phyloP scores from a whole-genome alignment of 1,140 invertebrate species.

The Goniozus legneri region DNA sequence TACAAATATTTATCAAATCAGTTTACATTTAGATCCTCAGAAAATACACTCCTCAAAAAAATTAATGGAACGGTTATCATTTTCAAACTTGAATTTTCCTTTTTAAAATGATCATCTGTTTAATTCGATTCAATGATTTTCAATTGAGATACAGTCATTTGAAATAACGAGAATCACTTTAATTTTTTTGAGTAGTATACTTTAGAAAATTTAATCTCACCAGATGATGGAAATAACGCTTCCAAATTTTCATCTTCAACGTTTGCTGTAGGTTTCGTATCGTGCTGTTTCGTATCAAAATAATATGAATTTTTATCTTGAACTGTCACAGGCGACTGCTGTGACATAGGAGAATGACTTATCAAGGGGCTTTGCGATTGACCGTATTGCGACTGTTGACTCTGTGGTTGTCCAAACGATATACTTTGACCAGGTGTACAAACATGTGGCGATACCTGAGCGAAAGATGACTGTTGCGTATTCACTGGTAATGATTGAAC shows the following conservation, averaged over 20 bases:
- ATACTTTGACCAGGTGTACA: constrained; percentile 40
- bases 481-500: constrained; percentile 21
- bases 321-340: constrained; percentile 46
- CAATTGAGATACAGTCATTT: no score
- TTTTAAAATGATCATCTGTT: no score
- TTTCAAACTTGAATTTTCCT: no score
- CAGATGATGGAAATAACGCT: constrained; percentile 51
- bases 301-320: constrained; percentile 43
- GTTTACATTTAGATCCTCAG: no score
- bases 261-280: constrained; percentile 16
- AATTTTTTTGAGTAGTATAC: no score
- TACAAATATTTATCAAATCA: no score
- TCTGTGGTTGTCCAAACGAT: constrained; percentile 30
- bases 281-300: constrained; percentile 39
- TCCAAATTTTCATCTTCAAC: constrained; percentile 46
- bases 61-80: no score
- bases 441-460: constrained; percentile 39
- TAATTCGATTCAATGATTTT: no score
- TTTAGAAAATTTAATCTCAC: constrained; percentile 37
- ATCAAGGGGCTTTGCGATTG: constrained; percentile 48
- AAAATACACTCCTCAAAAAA: no score
- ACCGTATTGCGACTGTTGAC: constrained; percentile 29
- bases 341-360: constrained; percentile 42
- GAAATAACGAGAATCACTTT: no score
- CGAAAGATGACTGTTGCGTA: constrained; percentile 26